These are phyloP conservation scores for Lytechinus variegatus DNA, from an alignment of 35 echinoderm and acorn worm genomes.

Conservation along the genomic window DNA sequence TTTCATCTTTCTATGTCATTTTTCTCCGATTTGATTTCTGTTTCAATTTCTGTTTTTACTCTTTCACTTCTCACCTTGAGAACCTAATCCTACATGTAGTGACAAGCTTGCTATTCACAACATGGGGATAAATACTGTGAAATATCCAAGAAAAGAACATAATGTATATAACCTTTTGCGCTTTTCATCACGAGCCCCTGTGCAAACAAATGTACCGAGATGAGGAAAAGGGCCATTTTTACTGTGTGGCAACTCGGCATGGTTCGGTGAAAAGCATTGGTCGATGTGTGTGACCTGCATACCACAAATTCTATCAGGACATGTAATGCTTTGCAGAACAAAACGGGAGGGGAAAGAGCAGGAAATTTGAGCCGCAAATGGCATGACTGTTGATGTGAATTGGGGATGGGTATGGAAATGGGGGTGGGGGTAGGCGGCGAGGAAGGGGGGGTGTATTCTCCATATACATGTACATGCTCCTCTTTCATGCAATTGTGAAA, in stretches of 20 bases:
- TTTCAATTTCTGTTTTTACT: no score
- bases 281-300: not conserved
- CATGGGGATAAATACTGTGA: not conserved
- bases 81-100: not conserved
- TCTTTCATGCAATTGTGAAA: no score
- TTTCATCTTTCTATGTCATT: no score
- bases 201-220: not conserved
- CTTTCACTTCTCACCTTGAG: not conserved
- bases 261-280: not conserved
- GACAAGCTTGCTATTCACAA: not conserved
- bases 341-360: conserved; percentile 2
- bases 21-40: no score
- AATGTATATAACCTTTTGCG: conserved; percentile 13
- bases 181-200: not conserved
- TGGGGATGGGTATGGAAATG: not conserved
- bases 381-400: not conserved
- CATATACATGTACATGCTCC: no score
- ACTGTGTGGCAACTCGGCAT: not conserved
- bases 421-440: not conserved
- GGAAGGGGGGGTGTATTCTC: not conserved
- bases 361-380: not conserved
- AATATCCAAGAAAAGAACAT: not conserved
- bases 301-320: conserved; percentile 18
- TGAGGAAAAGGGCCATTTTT: not conserved
- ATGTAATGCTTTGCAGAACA: conserved; percentile 3